phyloP scores from a whole-genome alignment of 2,888 invertebrate species.

The Tachystola acroxantha region DNA sequence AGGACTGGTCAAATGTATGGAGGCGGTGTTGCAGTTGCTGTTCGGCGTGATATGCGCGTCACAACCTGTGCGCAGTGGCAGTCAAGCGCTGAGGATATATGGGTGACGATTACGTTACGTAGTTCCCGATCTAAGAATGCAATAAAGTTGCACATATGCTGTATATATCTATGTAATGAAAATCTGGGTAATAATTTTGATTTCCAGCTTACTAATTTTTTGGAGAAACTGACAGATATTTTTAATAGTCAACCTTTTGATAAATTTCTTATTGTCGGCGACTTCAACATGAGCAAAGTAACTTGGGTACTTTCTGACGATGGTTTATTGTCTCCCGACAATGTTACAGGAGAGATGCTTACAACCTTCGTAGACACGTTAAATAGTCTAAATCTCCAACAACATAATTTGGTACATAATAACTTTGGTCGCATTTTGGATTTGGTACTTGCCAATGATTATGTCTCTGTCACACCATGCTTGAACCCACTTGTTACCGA shows the following conservation, averaged over 20 bases:
- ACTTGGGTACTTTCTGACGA: neutral
- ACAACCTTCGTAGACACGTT: neutral
- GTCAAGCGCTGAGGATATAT: too few relatives aligned
- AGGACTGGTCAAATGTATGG: too few relatives aligned
- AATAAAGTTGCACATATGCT: neutral
- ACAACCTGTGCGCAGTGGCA: too few relatives aligned
- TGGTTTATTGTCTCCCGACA: neutral
- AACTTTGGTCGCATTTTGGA: neutral
- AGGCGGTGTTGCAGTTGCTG: too few relatives aligned
- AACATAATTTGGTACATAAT: neutral
- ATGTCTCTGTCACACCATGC: neutral
- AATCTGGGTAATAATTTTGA: neutral
- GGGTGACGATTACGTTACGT: too few relatives aligned
- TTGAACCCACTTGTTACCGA: neutral
- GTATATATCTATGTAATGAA: neutral
- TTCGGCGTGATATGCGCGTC: too few relatives aligned
- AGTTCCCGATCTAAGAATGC: neutral
- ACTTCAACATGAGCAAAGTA: neutral
- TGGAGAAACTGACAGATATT: neutral
- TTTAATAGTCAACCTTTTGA: neutral
- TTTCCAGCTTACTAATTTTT: neutral
- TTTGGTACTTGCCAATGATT: neutral
- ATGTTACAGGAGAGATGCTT: neutral
- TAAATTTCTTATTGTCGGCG: neutral
- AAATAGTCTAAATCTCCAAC: neutral